Conservation (phyloP, 2,113 vertebrate genomes). For the Xiphophorus couchianus region DNA sequence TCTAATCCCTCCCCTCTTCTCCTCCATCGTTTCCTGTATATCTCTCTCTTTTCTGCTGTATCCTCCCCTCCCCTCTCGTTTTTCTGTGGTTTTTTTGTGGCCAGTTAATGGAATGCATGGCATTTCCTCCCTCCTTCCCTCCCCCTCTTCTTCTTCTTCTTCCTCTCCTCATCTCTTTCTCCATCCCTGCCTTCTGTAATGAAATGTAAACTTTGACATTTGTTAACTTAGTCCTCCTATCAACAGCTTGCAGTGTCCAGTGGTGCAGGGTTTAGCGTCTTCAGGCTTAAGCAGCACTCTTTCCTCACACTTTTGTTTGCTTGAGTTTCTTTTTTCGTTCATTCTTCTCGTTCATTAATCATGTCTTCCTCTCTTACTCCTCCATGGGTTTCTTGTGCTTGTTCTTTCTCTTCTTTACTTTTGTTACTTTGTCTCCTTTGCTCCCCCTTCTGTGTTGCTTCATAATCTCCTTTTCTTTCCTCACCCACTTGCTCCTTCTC, state of each 20-base stretch:
- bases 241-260: slow-evolving; percentile 37
- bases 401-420: slow-evolving; percentile 33
- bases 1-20: slow-evolving; percentile 18
- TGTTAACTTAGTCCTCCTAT: slow-evolving; percentile 57
- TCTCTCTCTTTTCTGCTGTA: slow-evolving; percentile 23
- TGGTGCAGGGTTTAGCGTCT: slow-evolving; percentile 30
- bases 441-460: slow-evolving; percentile 31
- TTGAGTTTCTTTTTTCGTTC: slow-evolving; percentile 24
- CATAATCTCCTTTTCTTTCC: slow-evolving; percentile 65
- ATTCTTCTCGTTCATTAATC: slow-evolving; percentile 12
- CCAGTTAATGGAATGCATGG: slow-evolving; percentile 79
- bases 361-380: slow-evolving; percentile 12
- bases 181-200: slow-evolving; percentile 57
- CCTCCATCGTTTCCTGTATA: slow-evolving; percentile 9
- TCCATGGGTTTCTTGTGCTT: slow-evolving; percentile 19
- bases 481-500: slow-evolving; percentile 53
- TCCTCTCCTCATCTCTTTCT: slow-evolving; percentile 31
- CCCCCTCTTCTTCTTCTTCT: slow-evolving; percentile 6
- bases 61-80: slow-evolving; percentile 33
- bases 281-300: slow-evolving; percentile 34
- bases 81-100: slow-evolving; percentile 71
- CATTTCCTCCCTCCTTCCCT: slow-evolving; percentile 63
- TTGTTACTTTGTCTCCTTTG: slow-evolving; percentile 41
- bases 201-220: slow-evolving; percentile 78
- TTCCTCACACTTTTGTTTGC: slow-evolving; percentile 33